phyloP scores from a whole-genome alignment of 2,797 vertebrate genomes.

The Botia kubotai region DNA sequence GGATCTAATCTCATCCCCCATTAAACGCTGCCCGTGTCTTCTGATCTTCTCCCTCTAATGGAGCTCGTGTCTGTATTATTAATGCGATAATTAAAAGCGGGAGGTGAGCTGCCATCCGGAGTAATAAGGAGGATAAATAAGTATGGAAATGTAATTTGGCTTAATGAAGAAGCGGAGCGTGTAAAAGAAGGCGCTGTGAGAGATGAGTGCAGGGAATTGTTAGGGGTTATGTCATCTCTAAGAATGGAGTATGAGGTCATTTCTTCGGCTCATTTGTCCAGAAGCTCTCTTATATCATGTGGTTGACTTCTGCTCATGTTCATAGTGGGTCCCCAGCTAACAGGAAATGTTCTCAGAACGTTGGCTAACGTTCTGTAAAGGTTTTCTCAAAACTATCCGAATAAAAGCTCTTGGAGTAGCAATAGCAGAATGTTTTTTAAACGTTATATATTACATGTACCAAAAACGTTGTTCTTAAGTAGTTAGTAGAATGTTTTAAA shows the following conservation, averaged over 20 bases:
- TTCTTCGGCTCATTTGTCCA: slow-evolving; percentile 29
- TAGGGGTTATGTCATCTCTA: slow-evolving; percentile 53
- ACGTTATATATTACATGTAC: no score
- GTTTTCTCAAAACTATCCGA: no score
- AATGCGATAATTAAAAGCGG: slow-evolving; percentile 79
- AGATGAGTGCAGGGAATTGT: slow-evolving; percentile 61
- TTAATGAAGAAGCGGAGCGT: slow-evolving; percentile 74
- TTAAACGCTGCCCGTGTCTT: slow-evolving; percentile 63
- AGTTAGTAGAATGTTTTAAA: no score
- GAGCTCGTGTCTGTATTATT: slow-evolving; percentile 76
- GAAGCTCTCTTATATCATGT: slow-evolving; percentile 17
- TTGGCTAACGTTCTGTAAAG: no score
- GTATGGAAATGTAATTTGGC: slow-evolving; percentile 74
- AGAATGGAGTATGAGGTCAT: slow-evolving; percentile 70
- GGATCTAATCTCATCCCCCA: slow-evolving; percentile 47
- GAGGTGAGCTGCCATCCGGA: slow-evolving; percentile 71
- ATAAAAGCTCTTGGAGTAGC: no score
- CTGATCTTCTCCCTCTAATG: slow-evolving; percentile 64
- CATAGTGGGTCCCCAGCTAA: background rate
- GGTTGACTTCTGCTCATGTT: slow-evolving; percentile 8
- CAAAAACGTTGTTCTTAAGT: no score
- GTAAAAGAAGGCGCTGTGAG: slow-evolving; percentile 48
- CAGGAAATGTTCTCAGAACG: no score
- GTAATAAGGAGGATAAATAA: slow-evolving; percentile 80
- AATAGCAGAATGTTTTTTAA: no score